phyloP scores from a whole-genome alignment of 2,888 invertebrate genomes.

The Morpho helenor region DNA sequence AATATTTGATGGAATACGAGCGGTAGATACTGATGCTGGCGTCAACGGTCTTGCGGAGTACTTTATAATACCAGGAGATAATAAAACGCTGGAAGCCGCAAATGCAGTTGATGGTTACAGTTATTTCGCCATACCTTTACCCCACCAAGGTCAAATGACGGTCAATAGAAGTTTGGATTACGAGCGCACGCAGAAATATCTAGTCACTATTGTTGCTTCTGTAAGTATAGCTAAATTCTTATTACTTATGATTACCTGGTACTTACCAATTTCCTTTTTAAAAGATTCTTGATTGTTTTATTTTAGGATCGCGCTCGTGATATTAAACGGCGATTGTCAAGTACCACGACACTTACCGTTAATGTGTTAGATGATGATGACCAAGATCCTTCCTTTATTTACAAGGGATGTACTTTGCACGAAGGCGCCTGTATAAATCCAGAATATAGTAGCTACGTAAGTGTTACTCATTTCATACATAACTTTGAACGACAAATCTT shows the following conservation, averaged over 20 bases:
- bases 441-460: constrained; percentile 90
- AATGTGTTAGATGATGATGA: constrained; percentile 94
- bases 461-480: constrained; percentile 38
- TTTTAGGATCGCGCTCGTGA: constrained; percentile 91
- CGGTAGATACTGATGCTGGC: constrained; percentile 90
- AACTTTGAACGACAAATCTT: background rate
- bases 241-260: background rate
- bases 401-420: constrained; percentile 89
- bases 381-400: constrained; percentile 94
- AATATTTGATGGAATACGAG: constrained; percentile 89
- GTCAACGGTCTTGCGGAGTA: constrained; percentile 94
- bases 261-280: background rate
- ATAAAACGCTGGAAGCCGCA: constrained; percentile 55
- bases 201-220: constrained; percentile 92
- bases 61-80: constrained; percentile 85
- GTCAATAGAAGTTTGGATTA: constrained; percentile 92
- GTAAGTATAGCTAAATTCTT: constrained; percentile 76
- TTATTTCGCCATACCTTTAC: constrained; percentile 90
- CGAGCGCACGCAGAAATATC: constrained; percentile 91
- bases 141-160: constrained; percentile 93
- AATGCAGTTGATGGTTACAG: constrained; percentile 88
- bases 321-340: constrained; percentile 85
- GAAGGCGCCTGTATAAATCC: constrained; percentile 93
- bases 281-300: background rate
- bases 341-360: constrained; percentile 91